These are phyloP conservation scores for Drosophila histrio DNA, from an alignment of 2,888 invertebrate species.

Conservation along the genomic window DNA sequence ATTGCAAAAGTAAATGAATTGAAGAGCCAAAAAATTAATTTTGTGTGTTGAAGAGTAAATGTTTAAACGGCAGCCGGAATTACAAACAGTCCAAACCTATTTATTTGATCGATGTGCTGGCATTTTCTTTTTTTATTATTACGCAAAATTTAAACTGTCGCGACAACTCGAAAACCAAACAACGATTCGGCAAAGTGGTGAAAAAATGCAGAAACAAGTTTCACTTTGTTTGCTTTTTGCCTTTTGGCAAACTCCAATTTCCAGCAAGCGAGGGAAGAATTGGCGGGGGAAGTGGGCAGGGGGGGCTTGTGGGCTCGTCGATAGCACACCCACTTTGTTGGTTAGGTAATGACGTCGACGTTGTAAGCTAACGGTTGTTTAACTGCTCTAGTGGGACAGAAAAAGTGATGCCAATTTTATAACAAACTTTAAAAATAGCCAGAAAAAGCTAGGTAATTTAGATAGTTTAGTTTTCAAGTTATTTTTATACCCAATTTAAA, in stretches of 20 bases:
- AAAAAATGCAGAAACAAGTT: slow-evolving; percentile 66
- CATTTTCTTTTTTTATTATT: slow-evolving; percentile 34
- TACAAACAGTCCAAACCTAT: slow-evolving; percentile 19
- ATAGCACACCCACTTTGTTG: slow-evolving; percentile 56
- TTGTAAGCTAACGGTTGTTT: slow-evolving; percentile 52
- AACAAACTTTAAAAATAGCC: too few relatives aligned
- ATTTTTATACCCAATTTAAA: too few relatives aligned
- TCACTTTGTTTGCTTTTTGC: slow-evolving; percentile 13
- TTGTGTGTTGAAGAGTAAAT: slow-evolving; percentile 38
- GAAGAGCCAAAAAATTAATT: slow-evolving; percentile 18
- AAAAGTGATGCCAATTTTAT: too few relatives aligned
- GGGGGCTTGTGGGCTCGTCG: slow-evolving; percentile 68
- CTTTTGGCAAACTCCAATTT: not conserved
- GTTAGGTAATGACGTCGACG: slow-evolving; percentile 56
- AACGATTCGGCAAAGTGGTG: not conserved
- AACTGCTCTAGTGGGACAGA: slow-evolving; percentile 6
- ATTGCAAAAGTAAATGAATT: slow-evolving; percentile 10
- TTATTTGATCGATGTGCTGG: slow-evolving; percentile 14
- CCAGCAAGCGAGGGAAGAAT: not conserved
- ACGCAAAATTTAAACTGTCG: slow-evolving; percentile 64
- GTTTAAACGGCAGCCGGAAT: slow-evolving; percentile 28
- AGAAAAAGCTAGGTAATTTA: too few relatives aligned
- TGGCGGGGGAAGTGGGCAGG: not conserved
- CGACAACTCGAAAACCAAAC: slow-evolving; percentile 54
- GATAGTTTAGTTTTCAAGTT: too few relatives aligned